Evolutionary conservation across 1,140 invertebrate genomes (phyloP).

Genomic region (Ridgeia piscesae): DNA sequence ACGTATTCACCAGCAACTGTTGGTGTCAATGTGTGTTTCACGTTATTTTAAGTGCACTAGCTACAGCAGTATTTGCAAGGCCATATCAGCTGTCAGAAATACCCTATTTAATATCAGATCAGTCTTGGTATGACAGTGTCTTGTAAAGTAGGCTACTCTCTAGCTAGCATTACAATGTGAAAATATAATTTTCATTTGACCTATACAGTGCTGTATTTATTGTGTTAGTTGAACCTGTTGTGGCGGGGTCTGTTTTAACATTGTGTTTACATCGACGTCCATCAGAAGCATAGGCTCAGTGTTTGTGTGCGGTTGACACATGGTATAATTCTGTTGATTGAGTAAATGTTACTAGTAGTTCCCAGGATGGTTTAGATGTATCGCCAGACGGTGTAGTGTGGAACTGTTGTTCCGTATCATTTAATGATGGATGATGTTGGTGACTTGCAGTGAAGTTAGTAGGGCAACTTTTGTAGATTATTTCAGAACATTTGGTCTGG

Average conservation of each 20-base stretch:
- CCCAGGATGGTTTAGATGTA: not conserved
- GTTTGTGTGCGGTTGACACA: not conserved
- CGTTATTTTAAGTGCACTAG: not conserved
- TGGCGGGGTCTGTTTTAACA: not conserved
- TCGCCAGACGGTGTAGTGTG: not conserved
- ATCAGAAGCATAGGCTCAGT: not conserved
- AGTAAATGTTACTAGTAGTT: not conserved
- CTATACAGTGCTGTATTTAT: not conserved
- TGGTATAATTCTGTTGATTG: not conserved
- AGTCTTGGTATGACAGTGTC: not conserved
- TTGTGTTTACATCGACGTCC: not conserved
- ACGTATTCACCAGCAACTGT: not conserved
- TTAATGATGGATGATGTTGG: not conserved
- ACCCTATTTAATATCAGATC: not conserved
- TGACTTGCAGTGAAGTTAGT: not conserved
- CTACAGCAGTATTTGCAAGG: not conserved
- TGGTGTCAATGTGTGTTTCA: not conserved
- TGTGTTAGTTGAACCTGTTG: not conserved
- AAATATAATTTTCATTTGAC: not conserved
- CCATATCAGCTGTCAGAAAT: not conserved
- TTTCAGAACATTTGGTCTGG: not conserved
- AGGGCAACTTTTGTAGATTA: conserved; percentile 1
- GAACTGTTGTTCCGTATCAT: not conserved
- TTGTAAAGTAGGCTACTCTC: not conserved
- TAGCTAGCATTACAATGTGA: not conserved